Evolutionary conservation across 2,888 invertebrate species (phyloP).

Genomic region (Carpatolechia fugitivella): DNA sequence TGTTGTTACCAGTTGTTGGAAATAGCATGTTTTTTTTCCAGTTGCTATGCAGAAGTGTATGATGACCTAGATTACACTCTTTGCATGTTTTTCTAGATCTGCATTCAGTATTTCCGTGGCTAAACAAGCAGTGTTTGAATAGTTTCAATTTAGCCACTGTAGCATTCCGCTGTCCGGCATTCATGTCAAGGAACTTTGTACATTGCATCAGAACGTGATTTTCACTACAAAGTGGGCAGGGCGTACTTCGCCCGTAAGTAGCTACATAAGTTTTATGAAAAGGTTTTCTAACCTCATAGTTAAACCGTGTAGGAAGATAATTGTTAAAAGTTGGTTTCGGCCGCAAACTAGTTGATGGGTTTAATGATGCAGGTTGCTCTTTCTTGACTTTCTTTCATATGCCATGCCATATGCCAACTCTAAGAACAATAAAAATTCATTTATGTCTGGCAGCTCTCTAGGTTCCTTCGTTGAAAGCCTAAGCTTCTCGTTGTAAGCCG

Average conservation of each 20-base stretch:
- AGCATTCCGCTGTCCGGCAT: conserved; percentile 23
- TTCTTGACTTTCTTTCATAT: no score
- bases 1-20: no score
- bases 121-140: conserved; percentile 24
- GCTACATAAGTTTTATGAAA: conserved; percentile 4
- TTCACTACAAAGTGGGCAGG: neutral
- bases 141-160: conserved; percentile 18
- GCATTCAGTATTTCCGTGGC: conserved; percentile 12
- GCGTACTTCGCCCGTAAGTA: neutral
- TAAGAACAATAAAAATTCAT: conserved; percentile 22
- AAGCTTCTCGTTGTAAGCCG: no score
- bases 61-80: conserved; percentile 22
- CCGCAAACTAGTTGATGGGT: neutral
- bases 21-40: no score
- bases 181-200: no score
- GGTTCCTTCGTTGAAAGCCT: no score
- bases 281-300: conserved; percentile 11
- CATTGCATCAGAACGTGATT: conserved; percentile 2
- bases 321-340: no score
- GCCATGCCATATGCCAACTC: conserved; percentile 24
- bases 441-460: conserved; percentile 15
- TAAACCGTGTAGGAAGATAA: neutral
- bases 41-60: conserved; percentile 22
- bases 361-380: neutral
- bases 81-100: neutral